Percentiles rank a stretch among this genome's conserved stretches.
Conservation (phyloP, 2,888 invertebrate species). For the Nebria brevicollis region DNA sequence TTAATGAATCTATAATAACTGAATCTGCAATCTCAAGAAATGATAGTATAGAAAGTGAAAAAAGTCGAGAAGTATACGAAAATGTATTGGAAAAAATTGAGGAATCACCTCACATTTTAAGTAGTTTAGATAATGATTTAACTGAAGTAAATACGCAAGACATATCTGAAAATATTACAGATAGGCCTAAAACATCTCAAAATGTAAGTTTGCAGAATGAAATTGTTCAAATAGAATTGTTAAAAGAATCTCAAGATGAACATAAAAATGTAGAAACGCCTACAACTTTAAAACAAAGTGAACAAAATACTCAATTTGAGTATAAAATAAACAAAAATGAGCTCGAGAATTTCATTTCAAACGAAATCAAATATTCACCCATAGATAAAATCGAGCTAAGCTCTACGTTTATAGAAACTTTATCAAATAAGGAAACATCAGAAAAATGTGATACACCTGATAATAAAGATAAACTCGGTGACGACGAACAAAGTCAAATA, state of each 20-base stretch:
- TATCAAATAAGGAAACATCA: neutral
- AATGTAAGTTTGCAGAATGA: no score
- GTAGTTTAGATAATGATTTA: neutral
- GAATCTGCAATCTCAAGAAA: no score
- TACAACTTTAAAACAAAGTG: neutral
- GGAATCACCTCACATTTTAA: neutral
- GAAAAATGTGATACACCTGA: no score
- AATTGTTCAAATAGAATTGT: neutral
- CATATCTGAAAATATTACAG: neutral
- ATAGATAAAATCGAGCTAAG: neutral
- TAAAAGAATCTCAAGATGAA: conserved; percentile 1
- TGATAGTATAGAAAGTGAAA: no score
- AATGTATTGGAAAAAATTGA: neutral
- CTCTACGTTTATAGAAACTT: neutral
- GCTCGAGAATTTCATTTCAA: neutral
- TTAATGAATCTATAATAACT: no score
- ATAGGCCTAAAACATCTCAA: neutral
- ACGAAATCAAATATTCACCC: neutral
- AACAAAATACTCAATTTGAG: neutral
- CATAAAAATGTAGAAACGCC: neutral
- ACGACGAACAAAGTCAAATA: no score
- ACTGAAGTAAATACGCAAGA: neutral
- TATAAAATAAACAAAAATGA: neutral
- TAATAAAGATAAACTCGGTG: no score
- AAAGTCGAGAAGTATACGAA: no score